phyloP scores from a whole-genome alignment of 2,797 vertebrate species.

The Crenuchus spilurus region DNA sequence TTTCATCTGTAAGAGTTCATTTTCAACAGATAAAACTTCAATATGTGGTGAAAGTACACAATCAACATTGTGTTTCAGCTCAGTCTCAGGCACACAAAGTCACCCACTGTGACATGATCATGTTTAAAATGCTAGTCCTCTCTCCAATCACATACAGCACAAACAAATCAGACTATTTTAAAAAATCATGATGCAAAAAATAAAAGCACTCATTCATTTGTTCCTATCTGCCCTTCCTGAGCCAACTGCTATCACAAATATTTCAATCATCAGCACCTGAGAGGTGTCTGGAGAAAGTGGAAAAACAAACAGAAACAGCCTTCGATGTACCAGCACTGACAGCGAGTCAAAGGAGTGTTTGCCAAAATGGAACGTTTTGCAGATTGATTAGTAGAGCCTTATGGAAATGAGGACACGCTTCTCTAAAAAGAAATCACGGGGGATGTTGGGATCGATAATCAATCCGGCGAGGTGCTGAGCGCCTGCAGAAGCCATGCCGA shows the following conservation, averaged over 20 bases:
- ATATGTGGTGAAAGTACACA: no score
- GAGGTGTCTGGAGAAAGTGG: constrained; percentile 10
- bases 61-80: no score
- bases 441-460: constrained; percentile 35
- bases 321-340: constrained; percentile 31
- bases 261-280: constrained; percentile 7
- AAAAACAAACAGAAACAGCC: constrained; percentile 9
- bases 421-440: constrained; percentile 38
- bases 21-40: no score
- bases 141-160: background rate
- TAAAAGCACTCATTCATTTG: no score
- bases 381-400: constrained; percentile 31
- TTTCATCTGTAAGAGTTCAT: no score
- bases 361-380: constrained; percentile 6
- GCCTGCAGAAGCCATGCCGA: background rate
- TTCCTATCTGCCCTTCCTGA: background rate
- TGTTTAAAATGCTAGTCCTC: background rate
- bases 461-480: constrained; percentile 1
- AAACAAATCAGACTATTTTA: background rate
- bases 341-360: constrained; percentile 30
- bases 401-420: constrained; percentile 28
- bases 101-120: background rate
- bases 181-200: no score
- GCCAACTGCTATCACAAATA: background rate
- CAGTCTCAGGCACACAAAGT: no score